These are phyloP conservation scores for Lordiphosa andalusiaca DNA, from an alignment of 2,888 invertebrate genomes.

Conservation along the genomic window DNA sequence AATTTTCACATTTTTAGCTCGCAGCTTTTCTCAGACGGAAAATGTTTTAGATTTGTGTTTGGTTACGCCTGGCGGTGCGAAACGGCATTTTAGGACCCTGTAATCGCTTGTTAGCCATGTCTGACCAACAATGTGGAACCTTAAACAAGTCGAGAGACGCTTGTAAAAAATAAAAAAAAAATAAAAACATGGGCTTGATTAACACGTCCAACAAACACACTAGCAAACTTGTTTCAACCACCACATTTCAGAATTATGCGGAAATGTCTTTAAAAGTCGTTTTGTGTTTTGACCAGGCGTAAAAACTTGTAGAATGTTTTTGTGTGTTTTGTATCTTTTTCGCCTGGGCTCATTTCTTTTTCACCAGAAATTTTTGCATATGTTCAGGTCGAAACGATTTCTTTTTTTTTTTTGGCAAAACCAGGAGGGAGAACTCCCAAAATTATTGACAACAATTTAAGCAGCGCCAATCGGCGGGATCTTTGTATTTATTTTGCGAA, in stretches of 20 bases:
- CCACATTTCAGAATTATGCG: constrained; percentile 63
- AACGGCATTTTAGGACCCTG: constrained; percentile 14
- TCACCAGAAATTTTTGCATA: constrained; percentile 38
- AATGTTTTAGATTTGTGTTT: constrained; percentile 30
- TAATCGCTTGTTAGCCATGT: constrained; percentile 41
- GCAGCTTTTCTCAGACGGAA: constrained; percentile 36
- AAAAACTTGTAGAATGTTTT: constrained; percentile 46
- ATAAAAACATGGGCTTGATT: constrained; percentile 38
- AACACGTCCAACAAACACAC: constrained; percentile 54
- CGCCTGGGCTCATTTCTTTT: constrained; percentile 29
- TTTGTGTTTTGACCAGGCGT: constrained; percentile 30
- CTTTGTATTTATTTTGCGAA: constrained; percentile 26
- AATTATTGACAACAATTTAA: constrained; percentile 47
- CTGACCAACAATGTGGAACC: constrained; percentile 66
- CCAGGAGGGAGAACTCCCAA: constrained; percentile 34
- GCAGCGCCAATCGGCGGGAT: constrained; percentile 15
- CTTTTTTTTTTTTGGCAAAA: constrained; percentile 50
- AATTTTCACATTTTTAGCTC: constrained; percentile 59
- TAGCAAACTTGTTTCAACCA: constrained; percentile 59
- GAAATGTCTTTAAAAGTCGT: constrained; percentile 55
- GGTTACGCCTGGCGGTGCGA: constrained; percentile 53
- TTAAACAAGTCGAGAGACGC: constrained; percentile 41
- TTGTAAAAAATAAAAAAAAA: constrained; percentile 19
- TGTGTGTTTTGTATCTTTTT: constrained; percentile 23
- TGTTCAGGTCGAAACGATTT: constrained; percentile 46